Conservation (phyloP, 92 coral and sea anemone genomes). For the Porites cylindrica region DNA sequence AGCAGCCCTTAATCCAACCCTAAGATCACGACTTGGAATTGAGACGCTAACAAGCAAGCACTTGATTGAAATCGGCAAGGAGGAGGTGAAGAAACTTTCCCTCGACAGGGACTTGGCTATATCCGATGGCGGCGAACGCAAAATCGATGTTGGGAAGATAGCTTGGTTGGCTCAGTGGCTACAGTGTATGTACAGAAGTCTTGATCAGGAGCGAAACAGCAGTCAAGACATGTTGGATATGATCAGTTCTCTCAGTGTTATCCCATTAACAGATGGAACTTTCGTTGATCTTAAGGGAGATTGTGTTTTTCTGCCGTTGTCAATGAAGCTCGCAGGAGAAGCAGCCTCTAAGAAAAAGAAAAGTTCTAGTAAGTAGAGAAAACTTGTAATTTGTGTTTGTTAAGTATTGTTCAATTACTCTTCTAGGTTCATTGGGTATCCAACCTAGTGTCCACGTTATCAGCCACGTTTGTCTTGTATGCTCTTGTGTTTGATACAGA, state of each 20-base stretch:
- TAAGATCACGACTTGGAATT: constrained; percentile 82
- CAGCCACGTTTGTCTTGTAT: too few relatives aligned
- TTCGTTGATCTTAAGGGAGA: constrained; percentile 76
- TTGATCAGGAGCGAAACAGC: constrained; percentile 90
- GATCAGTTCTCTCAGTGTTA: constrained; percentile 69
- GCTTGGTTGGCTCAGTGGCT: constrained; percentile 90
- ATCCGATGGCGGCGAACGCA: not conserved
- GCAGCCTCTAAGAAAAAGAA: constrained; percentile 33
- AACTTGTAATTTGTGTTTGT: not conserved
- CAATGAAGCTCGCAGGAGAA: constrained; percentile 43
- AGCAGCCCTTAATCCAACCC: constrained; percentile 76
- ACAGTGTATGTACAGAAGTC: constrained; percentile 82
- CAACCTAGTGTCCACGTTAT: too few relatives aligned
- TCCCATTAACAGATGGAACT: constrained; percentile 77
- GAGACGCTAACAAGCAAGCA: constrained; percentile 81
- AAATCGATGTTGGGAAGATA: constrained; percentile 3
- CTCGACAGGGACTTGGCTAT: not conserved
- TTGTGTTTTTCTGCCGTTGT: constrained; percentile 85
- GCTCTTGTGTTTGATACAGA: too few relatives aligned
- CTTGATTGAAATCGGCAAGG: constrained; percentile 82
- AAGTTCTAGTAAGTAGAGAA: constrained; percentile 4
- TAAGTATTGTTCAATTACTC: too few relatives aligned
- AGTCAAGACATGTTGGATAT: constrained; percentile 79
- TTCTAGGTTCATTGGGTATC: too few relatives aligned
- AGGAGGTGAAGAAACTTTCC: constrained; percentile 51